These are phyloP conservation scores for Carcina quercana DNA, from an alignment of 2,888 invertebrate species.

Conservation along the genomic window DNA sequence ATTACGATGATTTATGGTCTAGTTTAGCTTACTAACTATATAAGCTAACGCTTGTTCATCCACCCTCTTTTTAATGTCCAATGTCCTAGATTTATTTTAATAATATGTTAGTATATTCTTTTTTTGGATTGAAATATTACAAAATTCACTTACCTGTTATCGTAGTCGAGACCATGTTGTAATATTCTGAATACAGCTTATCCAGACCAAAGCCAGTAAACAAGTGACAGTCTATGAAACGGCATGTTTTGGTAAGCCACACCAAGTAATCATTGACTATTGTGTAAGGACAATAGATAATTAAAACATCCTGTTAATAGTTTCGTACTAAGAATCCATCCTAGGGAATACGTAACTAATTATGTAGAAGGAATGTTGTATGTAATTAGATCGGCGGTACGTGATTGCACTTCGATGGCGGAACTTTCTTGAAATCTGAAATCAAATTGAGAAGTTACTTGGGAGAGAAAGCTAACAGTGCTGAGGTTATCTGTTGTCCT, in stretches of 20 bases:
- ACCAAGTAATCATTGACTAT: constrained; percentile 25
- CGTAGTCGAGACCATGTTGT: constrained; percentile 11
- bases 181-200: constrained; percentile 11
- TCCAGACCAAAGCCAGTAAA: constrained; percentile 13
- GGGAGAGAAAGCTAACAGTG: no score
- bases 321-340: neutral
- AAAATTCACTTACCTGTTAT: constrained; percentile 23
- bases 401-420: constrained; percentile 29
- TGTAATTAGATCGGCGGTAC: constrained; percentile 30
- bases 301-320: constrained; percentile 22
- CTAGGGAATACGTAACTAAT: neutral
- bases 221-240: constrained; percentile 10
- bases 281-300: constrained; percentile 18
- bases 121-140: neutral
- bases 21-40: no score
- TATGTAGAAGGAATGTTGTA: neutral
- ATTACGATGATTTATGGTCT: no score
- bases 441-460: constrained; percentile 12
- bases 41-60: no score
- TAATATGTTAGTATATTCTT: neutral
- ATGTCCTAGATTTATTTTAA: neutral
- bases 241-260: constrained; percentile 8
- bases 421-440: constrained; percentile 36
- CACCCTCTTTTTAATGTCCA: no score
- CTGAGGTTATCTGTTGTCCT: no score